Evolutionary conservation across 2,888 invertebrate genomes (phyloP), one percentile per base, ranked within the genome.

Genomic region (Mythimna ferrago): DNA sequence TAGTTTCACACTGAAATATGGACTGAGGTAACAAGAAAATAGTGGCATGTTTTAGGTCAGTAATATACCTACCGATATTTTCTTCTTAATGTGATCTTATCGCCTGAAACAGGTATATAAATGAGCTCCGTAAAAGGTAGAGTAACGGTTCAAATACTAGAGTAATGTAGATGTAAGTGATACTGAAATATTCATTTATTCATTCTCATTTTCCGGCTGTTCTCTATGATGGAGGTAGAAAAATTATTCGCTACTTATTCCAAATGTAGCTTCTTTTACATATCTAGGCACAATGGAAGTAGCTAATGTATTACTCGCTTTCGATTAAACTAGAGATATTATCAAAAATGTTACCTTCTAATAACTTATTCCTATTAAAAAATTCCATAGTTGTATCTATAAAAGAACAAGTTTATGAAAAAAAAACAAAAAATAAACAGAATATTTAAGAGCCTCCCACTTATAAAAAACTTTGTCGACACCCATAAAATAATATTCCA

Each of bases 1-100:
- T 86, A 89, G 88, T 89, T 93, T 92, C 88, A 90, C 83, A 87
- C 85, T 89, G 89, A 92, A 90, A 92, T 91, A 92, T 91, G 86
- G 85, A 85, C 81, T 77, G 76, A 80, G 85, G 84, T 84, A 83
- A 75, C 79, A 74, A 76, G 78, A 85, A 85, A 82, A 84, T 82
- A 74, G 70, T 62, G 38, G 26, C 66, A 63, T 63, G 71, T 75
- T 79, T 73, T 75, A 71, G 58, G 48, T 9, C 51, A 44, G 58
- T 64, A 53, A 62, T 53, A 65, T n/a, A 64, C 14, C 2, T 60
- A 61, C 53, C 14, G 10, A 64, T 67, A 58, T 56, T 60, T 66
- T 56, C 48, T 71, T 69, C 63, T 66, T 69, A 69, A 67, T 75
- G 60, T 44, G 60, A 69, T 71, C 21, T 65, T 80, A 74, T 80